Base-by-base conservation (phyloP, 2,888 invertebrate species). In the Drosophila niveifrons region DNA sequence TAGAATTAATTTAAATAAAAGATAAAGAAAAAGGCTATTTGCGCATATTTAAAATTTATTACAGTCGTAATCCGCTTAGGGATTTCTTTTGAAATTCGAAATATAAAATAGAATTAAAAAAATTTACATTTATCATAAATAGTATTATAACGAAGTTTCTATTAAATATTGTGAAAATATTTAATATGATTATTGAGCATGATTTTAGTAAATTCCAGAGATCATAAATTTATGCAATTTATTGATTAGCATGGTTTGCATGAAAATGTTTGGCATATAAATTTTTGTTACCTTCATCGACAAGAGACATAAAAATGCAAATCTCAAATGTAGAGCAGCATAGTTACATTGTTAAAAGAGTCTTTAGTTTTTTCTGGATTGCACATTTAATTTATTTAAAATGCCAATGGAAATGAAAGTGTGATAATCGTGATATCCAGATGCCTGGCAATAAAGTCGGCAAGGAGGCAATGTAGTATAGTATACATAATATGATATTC, bases 401-500 rank as follows among this genome's bases (percentile, higher is more conserved):
- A 36, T 31, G 2, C 31, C 10, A 10, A 31, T 10, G 31, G 31
- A 10, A 10, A 31, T 36, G 4, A 36, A 36, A 36, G 11, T 36
- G 11, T 11, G n/a, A n/a, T 31, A 51, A 7, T 6, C 10, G 23
- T 23, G 23, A 23, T 46, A 29, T 44, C n/a, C 50, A 50, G 34
- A 39, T 57, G 56, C 18, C 50, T 11, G n/a, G 9, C 51, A 23
- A 23, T 36, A n/a, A n/a, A 47, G 31, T 13, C 7, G 11, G 18
- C 8, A n/a, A 29, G 41, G 29, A 17, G 17, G 15, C n/a, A 39
- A 3, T 41, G 28, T 10, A 6, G 17, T 56, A 29, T 23, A 52
- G 23, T 36, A 36, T 36, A 10, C 31, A 36, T n/a, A 36, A 36
- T 17, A 44, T 7, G 7, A 58, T 65, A 50, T 62, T 65, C 48